phyloP scores from a whole-genome alignment of 2,113 vertebrate species.

The Pedetes capensis region DNA sequence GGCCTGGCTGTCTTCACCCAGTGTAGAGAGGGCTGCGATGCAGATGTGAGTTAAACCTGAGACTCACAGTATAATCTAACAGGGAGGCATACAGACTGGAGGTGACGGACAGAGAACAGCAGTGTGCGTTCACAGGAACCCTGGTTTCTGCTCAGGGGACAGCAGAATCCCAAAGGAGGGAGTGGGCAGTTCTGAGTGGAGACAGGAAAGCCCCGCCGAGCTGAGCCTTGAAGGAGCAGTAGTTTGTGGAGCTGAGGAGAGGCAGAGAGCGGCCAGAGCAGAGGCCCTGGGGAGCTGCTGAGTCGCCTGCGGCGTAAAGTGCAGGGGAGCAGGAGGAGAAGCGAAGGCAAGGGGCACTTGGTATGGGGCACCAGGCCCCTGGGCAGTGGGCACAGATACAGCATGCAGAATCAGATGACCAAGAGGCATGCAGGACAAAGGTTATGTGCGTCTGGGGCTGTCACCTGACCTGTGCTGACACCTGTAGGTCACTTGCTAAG shows the following conservation, averaged over 20 bases:
- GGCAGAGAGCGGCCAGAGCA: background rate
- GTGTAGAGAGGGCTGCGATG: background rate
- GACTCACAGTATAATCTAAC: background rate
- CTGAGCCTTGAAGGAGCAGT: background rate
- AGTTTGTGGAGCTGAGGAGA: background rate
- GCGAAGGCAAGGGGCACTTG: background rate
- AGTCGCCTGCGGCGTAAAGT: background rate
- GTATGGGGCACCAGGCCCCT: too few species aligned
- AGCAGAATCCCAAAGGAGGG: background rate
- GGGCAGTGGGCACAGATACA: background rate
- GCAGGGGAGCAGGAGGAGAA: too few species aligned
- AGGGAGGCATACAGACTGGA: background rate
- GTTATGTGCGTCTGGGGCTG: background rate
- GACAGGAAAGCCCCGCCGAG: background rate
- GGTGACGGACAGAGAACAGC: too few species aligned
- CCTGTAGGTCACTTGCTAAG: background rate
- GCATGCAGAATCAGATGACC: background rate
- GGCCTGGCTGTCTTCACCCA: background rate
- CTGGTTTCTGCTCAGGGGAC: background rate
- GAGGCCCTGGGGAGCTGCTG: background rate
- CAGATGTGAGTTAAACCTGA: background rate
- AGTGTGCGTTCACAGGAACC: background rate
- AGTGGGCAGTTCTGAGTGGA: background rate
- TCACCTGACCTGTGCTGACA: background rate
- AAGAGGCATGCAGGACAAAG: background rate